These are phyloP conservation scores for Galeruca laticollis DNA, from an alignment of 2,888 invertebrate species.

Conservation along the genomic window DNA sequence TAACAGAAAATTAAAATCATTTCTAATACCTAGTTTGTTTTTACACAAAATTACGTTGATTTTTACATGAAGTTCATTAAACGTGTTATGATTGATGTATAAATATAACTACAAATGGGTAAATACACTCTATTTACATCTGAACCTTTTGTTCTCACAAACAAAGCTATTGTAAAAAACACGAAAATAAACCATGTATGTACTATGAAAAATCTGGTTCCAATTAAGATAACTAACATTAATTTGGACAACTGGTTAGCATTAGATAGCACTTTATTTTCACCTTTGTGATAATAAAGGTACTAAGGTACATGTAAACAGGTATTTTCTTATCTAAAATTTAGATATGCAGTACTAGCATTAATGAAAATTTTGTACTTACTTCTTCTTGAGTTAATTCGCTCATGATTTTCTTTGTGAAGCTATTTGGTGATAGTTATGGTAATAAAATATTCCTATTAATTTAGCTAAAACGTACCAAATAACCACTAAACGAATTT, in stretches of 20 bases:
- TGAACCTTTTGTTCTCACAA: constrained; percentile 9
- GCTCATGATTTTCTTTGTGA: constrained; percentile 72
- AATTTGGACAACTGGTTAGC: neutral
- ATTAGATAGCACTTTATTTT: constrained; percentile 2
- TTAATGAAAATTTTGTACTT: constrained; percentile 66
- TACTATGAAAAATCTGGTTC: neutral
- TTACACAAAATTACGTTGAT: neutral
- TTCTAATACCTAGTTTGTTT: neutral
- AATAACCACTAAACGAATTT: constrained; percentile 51
- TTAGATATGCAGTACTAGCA: neutral
- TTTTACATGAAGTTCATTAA: neutral
- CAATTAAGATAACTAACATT: neutral
- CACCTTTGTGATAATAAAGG: constrained; percentile 10
- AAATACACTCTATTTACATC: constrained; percentile 1
- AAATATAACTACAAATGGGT: constrained; percentile 8
- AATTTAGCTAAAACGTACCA: constrained; percentile 48
- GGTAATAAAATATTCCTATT: constrained; percentile 35
- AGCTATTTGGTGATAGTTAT: constrained; percentile 11
- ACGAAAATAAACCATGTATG: neutral
- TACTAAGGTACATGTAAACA: constrained; percentile 6
- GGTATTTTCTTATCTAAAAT: neutral
- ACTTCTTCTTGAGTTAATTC: constrained; percentile 92
- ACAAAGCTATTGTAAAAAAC: constrained; percentile 1
- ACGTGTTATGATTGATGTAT: constrained; percentile 6
- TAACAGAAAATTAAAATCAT: neutral